Evolutionary conservation across 2,888 invertebrate genomes (phyloP).

Genomic region (Clivina fossor): DNA sequence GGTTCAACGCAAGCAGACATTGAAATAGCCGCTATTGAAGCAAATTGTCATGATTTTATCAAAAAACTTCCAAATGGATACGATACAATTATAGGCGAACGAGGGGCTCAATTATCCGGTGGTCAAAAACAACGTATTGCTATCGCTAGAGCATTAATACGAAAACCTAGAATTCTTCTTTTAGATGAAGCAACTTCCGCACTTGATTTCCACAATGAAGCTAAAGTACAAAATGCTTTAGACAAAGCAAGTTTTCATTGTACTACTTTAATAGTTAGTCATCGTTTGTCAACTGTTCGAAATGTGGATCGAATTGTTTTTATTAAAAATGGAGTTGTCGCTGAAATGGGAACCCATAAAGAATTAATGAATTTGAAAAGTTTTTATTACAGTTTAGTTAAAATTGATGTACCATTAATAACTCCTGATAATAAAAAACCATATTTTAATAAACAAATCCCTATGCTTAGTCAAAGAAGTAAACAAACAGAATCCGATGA

Average conservation of each 20-base stretch:
- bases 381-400: conserved; percentile 67
- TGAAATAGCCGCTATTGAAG: conserved; percentile 68
- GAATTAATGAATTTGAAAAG: conserved; percentile 66
- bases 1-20: conserved; percentile 67
- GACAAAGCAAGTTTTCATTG: conserved; percentile 71
- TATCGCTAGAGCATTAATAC: conserved; percentile 77
- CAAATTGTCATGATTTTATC: conserved; percentile 78
- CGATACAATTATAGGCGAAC: conserved; percentile 76
- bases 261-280: conserved; percentile 75
- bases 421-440: neutral
- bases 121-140: conserved; percentile 86
- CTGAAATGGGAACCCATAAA: conserved; percentile 74
- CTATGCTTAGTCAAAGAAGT: conserved; percentile 40
- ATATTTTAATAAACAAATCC: conserved; percentile 24
- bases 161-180: conserved; percentile 72
- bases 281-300: conserved; percentile 70
- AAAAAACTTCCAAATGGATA: conserved; percentile 72
- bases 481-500: conserved; percentile 50
- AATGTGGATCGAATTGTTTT: conserved; percentile 71
- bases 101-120: conserved; percentile 78
- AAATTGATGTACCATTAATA: conserved; percentile 62
- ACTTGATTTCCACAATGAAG: conserved; percentile 77
- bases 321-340: conserved; percentile 69
- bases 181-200: conserved; percentile 86
- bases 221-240: conserved; percentile 75